These are phyloP conservation scores for Chrysolina oricalcia DNA, from an alignment of 2,888 invertebrate genomes.

Conservation along the genomic window DNA sequence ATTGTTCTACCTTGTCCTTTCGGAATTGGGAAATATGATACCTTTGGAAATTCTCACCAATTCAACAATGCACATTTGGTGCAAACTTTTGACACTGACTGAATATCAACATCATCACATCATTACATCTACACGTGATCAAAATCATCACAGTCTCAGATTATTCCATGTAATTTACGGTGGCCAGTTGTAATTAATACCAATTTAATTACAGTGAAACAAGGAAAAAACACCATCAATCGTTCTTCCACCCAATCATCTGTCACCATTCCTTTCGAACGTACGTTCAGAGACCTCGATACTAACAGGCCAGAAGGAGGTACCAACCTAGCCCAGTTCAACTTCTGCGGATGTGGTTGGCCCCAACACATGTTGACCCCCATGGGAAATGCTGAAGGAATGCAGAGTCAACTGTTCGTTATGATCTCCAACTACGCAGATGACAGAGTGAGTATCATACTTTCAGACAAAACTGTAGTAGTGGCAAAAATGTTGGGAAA, in stretches of 20 bases:
- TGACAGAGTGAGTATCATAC: slow-evolving; percentile 75
- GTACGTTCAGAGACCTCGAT: slow-evolving; percentile 84
- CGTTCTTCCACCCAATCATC: slow-evolving; percentile 82
- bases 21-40: too few relatives aligned
- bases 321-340: slow-evolving; percentile 75
- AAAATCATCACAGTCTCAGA: too few relatives aligned
- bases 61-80: too few relatives aligned
- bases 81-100: too few relatives aligned
- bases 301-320: slow-evolving; percentile 76
- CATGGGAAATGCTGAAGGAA: slow-evolving; percentile 80
- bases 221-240: slow-evolving; percentile 80
- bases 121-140: too few relatives aligned
- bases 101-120: too few relatives aligned
- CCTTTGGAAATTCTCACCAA: too few relatives aligned
- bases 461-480: too few relatives aligned
- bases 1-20: too few relatives aligned
- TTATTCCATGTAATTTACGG: too few relatives aligned
- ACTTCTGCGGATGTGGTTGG: slow-evolving; percentile 93
- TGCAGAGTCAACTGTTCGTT: slow-evolving; percentile 80
- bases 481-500: too few relatives aligned
- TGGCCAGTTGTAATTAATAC: not conserved
- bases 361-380: slow-evolving; percentile 88
- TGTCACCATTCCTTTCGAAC: slow-evolving; percentile 88
- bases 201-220: slow-evolving; percentile 73
- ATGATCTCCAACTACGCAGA: slow-evolving; percentile 84